Percentiles rank a stretch among this genome's conserved stretches.
phyloP scores from a whole-genome alignment of 2,113 vertebrate genomes.

The Marmota monax region DNA sequence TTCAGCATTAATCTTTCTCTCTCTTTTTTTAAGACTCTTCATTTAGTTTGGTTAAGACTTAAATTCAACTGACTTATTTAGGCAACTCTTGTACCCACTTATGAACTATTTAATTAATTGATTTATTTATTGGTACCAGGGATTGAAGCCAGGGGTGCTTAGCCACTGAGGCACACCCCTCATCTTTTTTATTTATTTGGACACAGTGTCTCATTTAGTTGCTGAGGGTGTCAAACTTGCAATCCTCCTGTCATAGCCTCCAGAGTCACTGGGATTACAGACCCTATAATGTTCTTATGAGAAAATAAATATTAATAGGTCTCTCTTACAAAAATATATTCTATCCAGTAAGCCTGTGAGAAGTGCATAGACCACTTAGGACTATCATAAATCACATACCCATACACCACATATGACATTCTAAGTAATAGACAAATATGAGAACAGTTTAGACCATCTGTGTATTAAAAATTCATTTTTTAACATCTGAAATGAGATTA shows the following conservation, averaged over 20 bases:
- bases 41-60: background rate
- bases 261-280: too few relatives aligned
- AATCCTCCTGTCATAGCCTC: too few relatives aligned
- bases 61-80: slow-evolving; percentile 19
- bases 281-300: background rate
- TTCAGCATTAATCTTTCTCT: background rate
- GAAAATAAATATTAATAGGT: slow-evolving; percentile 60
- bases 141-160: too few relatives aligned
- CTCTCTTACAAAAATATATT: slow-evolving; percentile 47
- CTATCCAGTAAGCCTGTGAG: background rate
- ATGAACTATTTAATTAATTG: background rate
- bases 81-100: background rate
- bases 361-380: background rate
- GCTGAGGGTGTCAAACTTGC: too few relatives aligned
- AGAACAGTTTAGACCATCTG: background rate
- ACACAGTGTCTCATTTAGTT: too few relatives aligned
- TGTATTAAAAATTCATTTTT: slow-evolving; percentile 24
- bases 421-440: slow-evolving; percentile 30
- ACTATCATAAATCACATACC: background rate
- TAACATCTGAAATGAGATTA: slow-evolving; percentile 16
- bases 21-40: background rate
- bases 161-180: too few relatives aligned
- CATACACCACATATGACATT: background rate
- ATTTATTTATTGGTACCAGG: too few relatives aligned
- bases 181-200: too few relatives aligned